Percentiles rank a stretch among this genome's conserved stretches.
phyloP scores from a whole-genome alignment of 2,888 invertebrate species.

The Rotaria macrura region DNA sequence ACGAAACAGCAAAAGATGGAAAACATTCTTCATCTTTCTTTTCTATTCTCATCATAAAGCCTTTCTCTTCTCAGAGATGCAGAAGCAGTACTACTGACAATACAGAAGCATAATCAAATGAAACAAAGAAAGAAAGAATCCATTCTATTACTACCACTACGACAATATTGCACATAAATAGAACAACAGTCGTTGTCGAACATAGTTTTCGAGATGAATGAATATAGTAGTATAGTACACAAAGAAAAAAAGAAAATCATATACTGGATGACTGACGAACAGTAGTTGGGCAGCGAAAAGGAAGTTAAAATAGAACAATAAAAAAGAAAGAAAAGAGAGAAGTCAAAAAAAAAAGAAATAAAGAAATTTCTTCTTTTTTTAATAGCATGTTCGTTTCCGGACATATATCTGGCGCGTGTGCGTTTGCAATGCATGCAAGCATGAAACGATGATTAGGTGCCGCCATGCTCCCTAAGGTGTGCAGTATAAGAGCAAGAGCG shows the following conservation, averaged over 20 bases:
- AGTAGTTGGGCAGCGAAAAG: neutral
- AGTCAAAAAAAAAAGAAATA: neutral
- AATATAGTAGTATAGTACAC: neutral
- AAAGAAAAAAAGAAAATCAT: neutral
- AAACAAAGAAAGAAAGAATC: neutral
- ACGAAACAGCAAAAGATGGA: neutral
- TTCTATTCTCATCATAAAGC: neutral
- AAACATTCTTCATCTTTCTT: neutral
- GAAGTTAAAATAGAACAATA: neutral
- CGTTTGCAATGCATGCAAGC: neutral
- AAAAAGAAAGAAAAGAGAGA: neutral
- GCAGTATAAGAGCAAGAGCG: neutral
- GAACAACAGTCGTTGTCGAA: neutral
- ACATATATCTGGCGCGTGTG: neutral
- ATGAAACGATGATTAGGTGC: neutral
- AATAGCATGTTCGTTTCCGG: constrained; percentile 12
- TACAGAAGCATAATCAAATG: neutral
- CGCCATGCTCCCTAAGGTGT: neutral
- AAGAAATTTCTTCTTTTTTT: neutral
- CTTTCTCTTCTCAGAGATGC: neutral
- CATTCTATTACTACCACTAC: too few species aligned
- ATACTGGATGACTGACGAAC: neutral
- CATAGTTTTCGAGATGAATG: neutral
- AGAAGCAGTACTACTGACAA: neutral
- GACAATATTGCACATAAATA: neutral